Evolutionary conservation across 2,113 vertebrate species (phyloP).

Genomic region (Callocephalon fimbriatum): DNA sequence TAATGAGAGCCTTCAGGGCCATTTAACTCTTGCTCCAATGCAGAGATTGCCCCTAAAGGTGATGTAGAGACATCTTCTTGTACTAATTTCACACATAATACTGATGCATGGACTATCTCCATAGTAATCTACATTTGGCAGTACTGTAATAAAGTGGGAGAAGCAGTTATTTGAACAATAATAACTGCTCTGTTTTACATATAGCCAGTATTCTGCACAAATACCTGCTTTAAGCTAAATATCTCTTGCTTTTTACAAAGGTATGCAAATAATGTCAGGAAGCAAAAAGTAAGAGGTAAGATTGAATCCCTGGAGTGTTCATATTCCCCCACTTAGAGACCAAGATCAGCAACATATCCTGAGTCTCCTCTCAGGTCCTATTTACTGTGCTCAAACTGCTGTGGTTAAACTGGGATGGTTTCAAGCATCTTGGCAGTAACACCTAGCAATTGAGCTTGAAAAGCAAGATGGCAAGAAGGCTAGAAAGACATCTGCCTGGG

Average conservation of each 20-base stretch:
- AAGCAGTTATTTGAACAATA: background rate
- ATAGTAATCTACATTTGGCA: background rate
- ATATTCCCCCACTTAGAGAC: background rate
- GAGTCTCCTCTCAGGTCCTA: background rate
- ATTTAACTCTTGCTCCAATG: background rate
- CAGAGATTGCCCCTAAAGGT: background rate
- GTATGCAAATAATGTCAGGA: background rate
- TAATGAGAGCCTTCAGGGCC: background rate
- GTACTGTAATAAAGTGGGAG: background rate
- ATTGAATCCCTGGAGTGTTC: background rate
- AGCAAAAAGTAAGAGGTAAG: background rate
- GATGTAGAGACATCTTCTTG: background rate
- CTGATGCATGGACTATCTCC: background rate
- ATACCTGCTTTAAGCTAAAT: background rate
- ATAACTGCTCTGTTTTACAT: background rate
- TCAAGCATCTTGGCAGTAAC: slow-evolving; percentile 14
- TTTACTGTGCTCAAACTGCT: background rate
- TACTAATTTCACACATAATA: background rate
- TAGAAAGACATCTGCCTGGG: background rate
- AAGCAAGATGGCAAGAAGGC: background rate
- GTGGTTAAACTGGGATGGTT: background rate
- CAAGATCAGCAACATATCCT: background rate
- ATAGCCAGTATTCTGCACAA: background rate
- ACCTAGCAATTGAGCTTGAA: background rate
- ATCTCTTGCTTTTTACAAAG: background rate